A percentile compares a stretch with the other conserved stretches of the same genome.
These are phyloP conservation scores for Pseudococcus longispinus DNA, from an alignment of 2,888 invertebrate species.

Conservation along the genomic window DNA sequence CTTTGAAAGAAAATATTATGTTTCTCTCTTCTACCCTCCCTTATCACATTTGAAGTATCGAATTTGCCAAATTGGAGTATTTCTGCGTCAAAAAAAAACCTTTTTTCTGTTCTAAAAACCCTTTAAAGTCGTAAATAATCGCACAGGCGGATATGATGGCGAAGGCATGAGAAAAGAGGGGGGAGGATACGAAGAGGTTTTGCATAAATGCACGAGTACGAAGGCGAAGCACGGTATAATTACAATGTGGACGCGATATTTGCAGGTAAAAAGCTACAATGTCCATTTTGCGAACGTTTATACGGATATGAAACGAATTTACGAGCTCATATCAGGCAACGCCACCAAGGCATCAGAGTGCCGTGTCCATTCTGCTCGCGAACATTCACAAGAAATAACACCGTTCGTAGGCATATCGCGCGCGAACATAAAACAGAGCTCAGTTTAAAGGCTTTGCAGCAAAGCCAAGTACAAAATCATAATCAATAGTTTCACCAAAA, in stretches of 20 bases:
- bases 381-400: slow-evolving; percentile 91
- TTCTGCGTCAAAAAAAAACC: no score
- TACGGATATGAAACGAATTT: slow-evolving; percentile 93
- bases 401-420: slow-evolving; percentile 87
- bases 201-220: background rate
- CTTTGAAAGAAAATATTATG: no score
- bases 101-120: no score
- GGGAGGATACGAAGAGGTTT: background rate
- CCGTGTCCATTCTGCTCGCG: slow-evolving; percentile 90
- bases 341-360: slow-evolving; percentile 90
- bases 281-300: slow-evolving; percentile 89
- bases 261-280: slow-evolving; percentile 88
- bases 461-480: slow-evolving; percentile 69
- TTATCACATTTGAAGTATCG: no score
- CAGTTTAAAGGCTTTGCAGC: slow-evolving; percentile 70
- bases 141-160: no score
- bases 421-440: slow-evolving; percentile 83
- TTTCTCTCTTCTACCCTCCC: no score
- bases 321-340: slow-evolving; percentile 88
- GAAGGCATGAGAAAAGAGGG: no score
- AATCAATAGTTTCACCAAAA: slow-evolving; percentile 66
- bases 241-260: slow-evolving; percentile 59
- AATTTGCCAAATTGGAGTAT: no score
- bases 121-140: no score
- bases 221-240: background rate